Evolutionary conservation across 2,113 vertebrate genomes (phyloP).

Genomic region (Hyaena hyaena): DNA sequence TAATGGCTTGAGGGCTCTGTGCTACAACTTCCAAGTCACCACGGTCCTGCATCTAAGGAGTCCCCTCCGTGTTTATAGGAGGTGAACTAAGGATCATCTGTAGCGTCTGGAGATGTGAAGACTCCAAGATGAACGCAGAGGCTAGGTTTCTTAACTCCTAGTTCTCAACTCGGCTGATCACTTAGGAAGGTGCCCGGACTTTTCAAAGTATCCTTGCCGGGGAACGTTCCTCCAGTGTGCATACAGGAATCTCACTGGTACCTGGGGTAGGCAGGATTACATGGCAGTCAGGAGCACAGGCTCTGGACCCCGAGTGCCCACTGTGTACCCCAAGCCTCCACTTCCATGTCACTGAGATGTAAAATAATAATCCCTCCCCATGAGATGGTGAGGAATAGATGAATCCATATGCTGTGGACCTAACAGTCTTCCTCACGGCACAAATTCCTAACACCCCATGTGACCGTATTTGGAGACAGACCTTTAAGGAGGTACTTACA

Average conservation of each 20-base stretch:
- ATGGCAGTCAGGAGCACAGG: not conserved
- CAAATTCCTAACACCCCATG: not conserved
- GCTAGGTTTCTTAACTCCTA: not conserved
- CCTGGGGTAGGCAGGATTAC: not conserved
- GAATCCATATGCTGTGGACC: not conserved
- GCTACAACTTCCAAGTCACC: accelerated
- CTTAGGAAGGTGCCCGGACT: not conserved
- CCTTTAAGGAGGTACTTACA: not conserved
- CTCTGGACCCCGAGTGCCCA: too few species aligned
- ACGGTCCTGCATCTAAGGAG: not conserved
- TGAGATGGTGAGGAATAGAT: accelerated
- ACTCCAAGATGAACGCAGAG: not conserved
- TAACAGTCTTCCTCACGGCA: too few species aligned
- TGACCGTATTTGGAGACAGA: not conserved
- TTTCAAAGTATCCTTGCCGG: not conserved
- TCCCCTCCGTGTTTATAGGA: not conserved
- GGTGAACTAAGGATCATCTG: not conserved
- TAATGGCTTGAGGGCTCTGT: not conserved
- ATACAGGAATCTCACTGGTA: accelerated
- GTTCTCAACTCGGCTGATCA: not conserved
- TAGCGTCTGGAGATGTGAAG: not conserved
- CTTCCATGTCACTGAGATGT: not conserved
- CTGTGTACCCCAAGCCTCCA: too few species aligned
- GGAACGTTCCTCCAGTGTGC: not conserved
- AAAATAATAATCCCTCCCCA: not conserved